Percentiles rank a stretch among this genome's conserved stretches.
Evolutionary conservation across 2,797 vertebrate species (phyloP).

Genomic region (Betta splendens): DNA sequence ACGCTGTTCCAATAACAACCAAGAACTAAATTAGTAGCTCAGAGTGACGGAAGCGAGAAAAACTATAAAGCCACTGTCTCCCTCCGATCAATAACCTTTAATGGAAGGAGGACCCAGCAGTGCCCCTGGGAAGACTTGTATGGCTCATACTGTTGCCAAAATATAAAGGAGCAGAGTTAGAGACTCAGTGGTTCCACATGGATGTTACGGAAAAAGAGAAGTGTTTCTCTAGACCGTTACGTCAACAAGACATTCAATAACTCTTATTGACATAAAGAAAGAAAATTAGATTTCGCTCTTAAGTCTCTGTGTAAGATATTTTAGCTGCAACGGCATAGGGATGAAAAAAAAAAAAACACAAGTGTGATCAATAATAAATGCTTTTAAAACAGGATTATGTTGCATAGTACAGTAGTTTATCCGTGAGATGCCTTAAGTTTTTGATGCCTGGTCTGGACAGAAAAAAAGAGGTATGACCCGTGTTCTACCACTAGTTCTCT

Average conservation of each 20-base stretch:
- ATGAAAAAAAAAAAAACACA: slow-evolving; percentile 1
- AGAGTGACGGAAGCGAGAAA: slow-evolving; percentile 21
- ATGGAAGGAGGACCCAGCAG: slow-evolving; percentile 26
- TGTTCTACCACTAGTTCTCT: slow-evolving; percentile 18
- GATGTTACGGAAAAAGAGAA: slow-evolving; percentile 24
- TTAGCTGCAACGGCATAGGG: slow-evolving; percentile 13
- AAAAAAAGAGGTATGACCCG: slow-evolving; percentile 36
- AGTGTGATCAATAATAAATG: too few species aligned
- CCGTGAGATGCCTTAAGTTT: slow-evolving; percentile 16
- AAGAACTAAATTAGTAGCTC: slow-evolving; percentile 25
- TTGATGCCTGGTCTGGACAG: slow-evolving; percentile 19
- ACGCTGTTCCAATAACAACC: slow-evolving; percentile 21
- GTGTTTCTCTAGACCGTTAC: slow-evolving; percentile 14
- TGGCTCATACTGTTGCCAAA: slow-evolving; percentile 55
- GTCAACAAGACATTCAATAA: slow-evolving; percentile 25
- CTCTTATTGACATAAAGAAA: slow-evolving; percentile 20
- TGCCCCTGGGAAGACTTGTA: slow-evolving; percentile 47
- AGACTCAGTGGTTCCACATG: slow-evolving; percentile 33
- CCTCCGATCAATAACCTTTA: slow-evolving; percentile 56
- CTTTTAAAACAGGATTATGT: too few species aligned
- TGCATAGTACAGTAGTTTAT: slow-evolving; percentile 29
- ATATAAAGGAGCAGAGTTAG: slow-evolving; percentile 19
- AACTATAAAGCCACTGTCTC: slow-evolving; percentile 41
- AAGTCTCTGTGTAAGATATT: slow-evolving; percentile 18
- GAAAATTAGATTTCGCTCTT: slow-evolving; percentile 6